Evolutionary conservation across 2,888 invertebrate species (phyloP), one percentile per base, ranked within the genome.

Genomic region (Craniophora ligustri): DNA sequence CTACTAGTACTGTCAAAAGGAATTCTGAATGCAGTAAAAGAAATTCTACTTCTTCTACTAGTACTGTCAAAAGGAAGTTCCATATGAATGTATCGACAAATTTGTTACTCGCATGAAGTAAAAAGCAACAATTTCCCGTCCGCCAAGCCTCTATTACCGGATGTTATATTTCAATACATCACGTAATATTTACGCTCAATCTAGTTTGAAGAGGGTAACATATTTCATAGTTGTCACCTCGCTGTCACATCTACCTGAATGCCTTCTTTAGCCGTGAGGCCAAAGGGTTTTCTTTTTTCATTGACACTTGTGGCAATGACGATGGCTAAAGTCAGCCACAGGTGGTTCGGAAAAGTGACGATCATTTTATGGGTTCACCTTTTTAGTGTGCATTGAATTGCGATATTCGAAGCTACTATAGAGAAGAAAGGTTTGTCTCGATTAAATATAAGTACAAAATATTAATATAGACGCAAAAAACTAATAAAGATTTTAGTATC

Each of bases 101-200:
- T 21, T 38, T 41, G 35, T 38, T 34, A 41, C 62, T 34, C 21
- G 36, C 23, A 21, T 16, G 0, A 23, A 34, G 45, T 47, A 34
- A 18, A 36, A 46, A 3, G 10, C 23, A 35, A 19, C 15, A 45
- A 41, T 61, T 51, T 41, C 38, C 44, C 31, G 18, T 13, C 44
- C 31, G 34, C 39, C 40, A 38, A 57, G 23, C 49, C 11, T 51
- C 39, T 45, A 47, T 47, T 41, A 67, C 63, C 39, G 48, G 45
- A 64, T 64, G 46, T 68, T 49, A 65, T 68, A 63, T 64, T 64
- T 54, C 62, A 67, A 63, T 64, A 64, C 67, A 55, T 62, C 55
- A 61, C 32, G 39, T 39, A 50, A 50, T 65, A 65, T 68, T 65
- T 56, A 68, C 68, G 65, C 64, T 63, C 65, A 68, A 65, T 68